Base-by-base conservation (phyloP, 2,888 invertebrate genomes). In the Sturmia bella region DNA sequence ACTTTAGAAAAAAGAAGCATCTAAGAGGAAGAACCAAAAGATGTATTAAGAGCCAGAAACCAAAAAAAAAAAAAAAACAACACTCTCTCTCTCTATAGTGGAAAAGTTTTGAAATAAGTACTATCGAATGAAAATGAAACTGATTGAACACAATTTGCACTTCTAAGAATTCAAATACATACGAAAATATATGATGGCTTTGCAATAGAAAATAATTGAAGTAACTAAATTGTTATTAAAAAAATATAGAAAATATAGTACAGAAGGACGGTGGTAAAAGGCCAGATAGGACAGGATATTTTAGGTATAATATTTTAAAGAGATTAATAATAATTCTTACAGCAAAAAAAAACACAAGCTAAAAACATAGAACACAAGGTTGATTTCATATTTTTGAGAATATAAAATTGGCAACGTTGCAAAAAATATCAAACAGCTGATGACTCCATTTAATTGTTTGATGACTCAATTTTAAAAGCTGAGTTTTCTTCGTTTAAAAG, bases 61-160 rank as follows among this genome's bases (percentile, higher is more conserved):
- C 61, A 61, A 75, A 64, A 24, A 32, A 21, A 32, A 24, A 15
- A 27, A 56, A 45, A 73, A 45, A 6, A 0, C 11, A 56, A 32
- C 15, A 32, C 17, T 56, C 17, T 3, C n/a, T 24, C 6, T n/a
- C n/a, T 32, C 32, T 32, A 7, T 32, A 11, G 15, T n/a, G 39
- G 7, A 72, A 41, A 63, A 43, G 24, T 57, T 11, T 24, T 43
- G 7, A 1, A 63, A 41, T 27, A 39, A 72, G 68, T 61, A 63
- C 54, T 68, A 77, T 77, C 19, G 61, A 77, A 39, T 82, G 74
- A 82, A 82, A 82, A 77, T 78, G 59, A 78, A 78, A 82, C 78
- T 74, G 82, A 82, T 78, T 82, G 82, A 82, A 82, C 52, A 73
- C 32, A 41, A 80, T 70, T 74, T 57, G 48, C 59, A 76, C 56